These are phyloP conservation scores for Malurus leucopterus DNA, from an alignment of 2,797 vertebrate genomes.

Conservation along the genomic window DNA sequence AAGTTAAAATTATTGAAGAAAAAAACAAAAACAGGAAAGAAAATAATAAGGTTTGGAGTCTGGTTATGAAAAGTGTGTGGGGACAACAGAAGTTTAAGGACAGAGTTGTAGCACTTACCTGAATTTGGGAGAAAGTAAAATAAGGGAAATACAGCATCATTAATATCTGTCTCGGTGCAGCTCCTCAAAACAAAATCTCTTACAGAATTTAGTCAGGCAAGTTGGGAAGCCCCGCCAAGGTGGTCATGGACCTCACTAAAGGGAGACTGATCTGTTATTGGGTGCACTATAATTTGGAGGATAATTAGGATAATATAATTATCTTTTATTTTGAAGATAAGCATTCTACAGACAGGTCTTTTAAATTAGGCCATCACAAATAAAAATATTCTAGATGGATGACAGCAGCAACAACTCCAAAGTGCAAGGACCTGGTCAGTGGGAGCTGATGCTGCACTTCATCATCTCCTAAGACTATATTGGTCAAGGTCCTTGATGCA, in stretches of 20 bases:
- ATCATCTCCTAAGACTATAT: neutral
- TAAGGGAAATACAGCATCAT: neutral
- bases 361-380: neutral
- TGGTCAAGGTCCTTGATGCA: neutral
- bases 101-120: neutral
- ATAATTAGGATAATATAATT: neutral
- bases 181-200: neutral
- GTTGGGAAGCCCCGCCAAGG: neutral
- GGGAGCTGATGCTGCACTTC: neutral
- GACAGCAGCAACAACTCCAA: neutral
- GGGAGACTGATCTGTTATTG: neutral
- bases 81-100: neutral
- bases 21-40: neutral
- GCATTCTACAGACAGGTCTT: neutral
- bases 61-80: neutral
- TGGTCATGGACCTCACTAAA: neutral
- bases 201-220: neutral
- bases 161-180: neutral
- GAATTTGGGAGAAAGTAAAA: neutral
- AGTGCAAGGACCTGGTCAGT: neutral
- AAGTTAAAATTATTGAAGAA: neutral
- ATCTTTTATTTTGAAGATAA: neutral
- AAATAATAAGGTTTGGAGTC: neutral
- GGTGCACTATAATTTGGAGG: neutral
- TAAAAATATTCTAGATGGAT: neutral